Percentiles rank a stretch among this genome's conserved stretches.
Evolutionary conservation across 2,888 invertebrate species (phyloP).

Genomic region (Elysia crispata): DNA sequence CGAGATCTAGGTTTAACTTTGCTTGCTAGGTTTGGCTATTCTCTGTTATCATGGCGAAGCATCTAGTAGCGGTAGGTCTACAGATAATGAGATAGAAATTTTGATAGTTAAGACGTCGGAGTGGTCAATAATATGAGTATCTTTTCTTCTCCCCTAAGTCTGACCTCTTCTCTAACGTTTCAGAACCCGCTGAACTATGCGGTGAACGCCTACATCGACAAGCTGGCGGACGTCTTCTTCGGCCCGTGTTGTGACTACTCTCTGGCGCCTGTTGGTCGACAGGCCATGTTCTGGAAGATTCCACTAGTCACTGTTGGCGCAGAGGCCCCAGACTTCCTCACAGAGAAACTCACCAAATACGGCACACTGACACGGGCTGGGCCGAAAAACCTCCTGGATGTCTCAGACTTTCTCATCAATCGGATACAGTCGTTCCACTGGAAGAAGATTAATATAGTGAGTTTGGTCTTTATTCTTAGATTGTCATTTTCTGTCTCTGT

Average conservation of each 20-base stretch:
- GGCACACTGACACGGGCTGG: conserved; percentile 83
- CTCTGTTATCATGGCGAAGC: too few relatives aligned
- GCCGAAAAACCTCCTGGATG: conserved; percentile 47
- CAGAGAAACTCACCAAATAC: conserved; percentile 79
- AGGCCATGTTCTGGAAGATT: conserved; percentile 87
- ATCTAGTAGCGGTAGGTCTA: too few relatives aligned
- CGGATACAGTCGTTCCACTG: too few relatives aligned
- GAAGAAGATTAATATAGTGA: too few relatives aligned
- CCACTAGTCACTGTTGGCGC: conserved; percentile 86
- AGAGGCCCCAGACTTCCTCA: conserved; percentile 69
- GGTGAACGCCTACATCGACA: conserved; percentile 64
- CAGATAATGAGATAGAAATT: too few relatives aligned
- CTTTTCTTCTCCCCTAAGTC: too few relatives aligned
- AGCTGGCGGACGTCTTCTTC: conserved; percentile 68
- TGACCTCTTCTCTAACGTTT: not conserved
- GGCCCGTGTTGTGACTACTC: conserved; percentile 81
- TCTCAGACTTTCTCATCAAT: too few relatives aligned
- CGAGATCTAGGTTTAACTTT: too few relatives aligned
- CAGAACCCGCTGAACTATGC: conserved; percentile 65
- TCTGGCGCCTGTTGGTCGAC: conserved; percentile 88
- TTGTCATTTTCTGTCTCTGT: not conserved
- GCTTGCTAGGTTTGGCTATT: too few relatives aligned
- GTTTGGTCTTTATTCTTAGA: too few relatives aligned
- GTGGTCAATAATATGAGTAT: too few relatives aligned
- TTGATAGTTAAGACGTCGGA: too few relatives aligned